Conservation (phyloP, 2,113 vertebrate genomes). For the Myrmecophaga tridactyla region DNA sequence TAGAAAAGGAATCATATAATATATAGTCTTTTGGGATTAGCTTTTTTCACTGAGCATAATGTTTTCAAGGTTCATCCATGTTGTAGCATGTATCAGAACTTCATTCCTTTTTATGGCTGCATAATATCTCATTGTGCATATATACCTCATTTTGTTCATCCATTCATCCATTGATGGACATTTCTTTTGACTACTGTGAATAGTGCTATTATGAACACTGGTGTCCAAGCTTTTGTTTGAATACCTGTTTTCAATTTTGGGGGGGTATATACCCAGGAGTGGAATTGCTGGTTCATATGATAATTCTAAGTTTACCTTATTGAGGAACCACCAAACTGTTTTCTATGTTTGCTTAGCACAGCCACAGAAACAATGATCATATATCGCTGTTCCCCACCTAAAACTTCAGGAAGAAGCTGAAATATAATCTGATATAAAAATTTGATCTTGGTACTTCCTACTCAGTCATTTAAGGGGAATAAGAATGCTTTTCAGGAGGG, state of each 20-base stretch:
- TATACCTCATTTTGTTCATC: background rate
- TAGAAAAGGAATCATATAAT: too few relatives aligned
- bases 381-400: background rate
- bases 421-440: conserved; percentile 6
- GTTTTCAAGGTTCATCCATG: background rate
- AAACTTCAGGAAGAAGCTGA: conserved; percentile 15
- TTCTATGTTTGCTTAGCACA: background rate
- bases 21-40: background rate
- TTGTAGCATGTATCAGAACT: background rate
- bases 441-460: background rate
- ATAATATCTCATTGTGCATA: background rate
- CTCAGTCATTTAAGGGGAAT: background rate
- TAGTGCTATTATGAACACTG: too few relatives aligned
- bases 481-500: conserved; percentile 14
- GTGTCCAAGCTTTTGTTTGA: conserved; percentile 3
- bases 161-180: background rate
- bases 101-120: background rate
- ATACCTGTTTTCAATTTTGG: background rate
- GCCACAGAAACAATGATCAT: conserved; percentile 35
- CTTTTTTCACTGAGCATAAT: background rate
- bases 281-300: background rate
- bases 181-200: too few relatives aligned
- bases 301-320: conserved; percentile 12
- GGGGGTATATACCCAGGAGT: background rate
- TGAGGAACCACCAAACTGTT: background rate